Base-by-base conservation (phyloP, 2,797 vertebrate genomes). In the Allobates femoralis region DNA sequence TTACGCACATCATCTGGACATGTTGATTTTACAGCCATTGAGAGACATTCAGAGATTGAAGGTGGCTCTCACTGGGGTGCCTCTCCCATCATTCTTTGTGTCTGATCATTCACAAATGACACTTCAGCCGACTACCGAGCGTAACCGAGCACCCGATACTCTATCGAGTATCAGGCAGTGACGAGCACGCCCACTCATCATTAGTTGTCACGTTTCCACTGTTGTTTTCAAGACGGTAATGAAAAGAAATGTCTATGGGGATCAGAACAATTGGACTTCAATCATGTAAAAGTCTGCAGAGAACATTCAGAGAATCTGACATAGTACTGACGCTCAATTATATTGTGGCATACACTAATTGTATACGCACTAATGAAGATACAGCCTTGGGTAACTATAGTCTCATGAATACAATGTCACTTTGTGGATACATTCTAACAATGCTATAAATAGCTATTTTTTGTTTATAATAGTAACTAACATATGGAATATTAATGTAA, bases 371-470 rank as follows among this genome's bases (percentile, higher is more conserved):
- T 58, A 79, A 85, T 79, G 66, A 80, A 80, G 34, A 26, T n/a
- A 50, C 55, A 80, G 77, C 76, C 77, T 60, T 15, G 51, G 30
- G 77, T 66, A 51, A 85, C 67, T 80, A 80, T 71, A 28, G 71
- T 73, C 58, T 79, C 62, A 46, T 41, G 53, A 18, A 46, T 30
- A 46, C 32, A 60, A 28, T 46, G 69, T 37, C 79, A 46, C 34
- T 58, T 73, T 71, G 53, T 19, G 50, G 26, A 58, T 60, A 60
- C 51, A 28, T 18, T 55, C 51, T 21, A 69, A 32, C n/a, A 10
- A 23, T 55, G 23, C 60, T 12, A 76, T 76, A 53, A 51, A 30
- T 76, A 76, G 73, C 28, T 76, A 19, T 53, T 51, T 53, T 51
- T 28, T 30, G 46, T 30, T 28, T 19, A 76, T 53, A 51, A 76